Percentiles rank a stretch among this genome's conserved stretches.
Evolutionary conservation across 2,888 invertebrate genomes (phyloP).

Genomic region (Stenodera caucasica): DNA sequence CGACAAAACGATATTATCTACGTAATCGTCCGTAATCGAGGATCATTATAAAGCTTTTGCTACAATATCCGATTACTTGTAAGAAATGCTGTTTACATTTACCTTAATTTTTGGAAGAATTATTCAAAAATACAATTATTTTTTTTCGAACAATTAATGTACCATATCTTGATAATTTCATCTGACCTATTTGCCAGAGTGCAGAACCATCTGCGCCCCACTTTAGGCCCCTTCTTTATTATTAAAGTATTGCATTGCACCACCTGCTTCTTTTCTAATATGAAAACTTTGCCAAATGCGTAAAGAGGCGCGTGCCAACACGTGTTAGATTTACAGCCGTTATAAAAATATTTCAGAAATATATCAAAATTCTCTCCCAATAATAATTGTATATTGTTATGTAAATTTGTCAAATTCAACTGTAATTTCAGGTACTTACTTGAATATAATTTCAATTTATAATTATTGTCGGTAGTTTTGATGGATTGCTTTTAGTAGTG

Average conservation of each 20-base stretch:
- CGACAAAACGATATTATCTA: constrained; percentile 20
- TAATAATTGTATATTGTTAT: constrained; percentile 8
- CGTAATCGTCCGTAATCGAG: constrained; percentile 23
- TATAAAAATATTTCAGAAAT: constrained; percentile 9
- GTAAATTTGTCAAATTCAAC: background rate
- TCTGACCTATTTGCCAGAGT: constrained; percentile 29
- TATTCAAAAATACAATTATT: constrained; percentile 3
- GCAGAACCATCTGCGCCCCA: constrained; percentile 36
- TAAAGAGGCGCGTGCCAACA: constrained; percentile 20
- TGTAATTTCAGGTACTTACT: background rate
- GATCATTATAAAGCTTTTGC: constrained; percentile 8
- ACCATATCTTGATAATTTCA: constrained; percentile 16
- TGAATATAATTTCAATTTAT: constrained; percentile 2
- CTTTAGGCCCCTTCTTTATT: constrained; percentile 21
- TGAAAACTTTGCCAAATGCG: constrained; percentile 23
- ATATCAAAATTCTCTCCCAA: constrained; percentile 12
- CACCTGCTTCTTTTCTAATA: constrained; percentile 27
- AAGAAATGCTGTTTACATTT: constrained; percentile 6
- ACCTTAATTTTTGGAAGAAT: background rate
- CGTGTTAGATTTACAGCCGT: constrained; percentile 11
- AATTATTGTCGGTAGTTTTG: background rate
- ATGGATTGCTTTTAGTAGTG: background rate
- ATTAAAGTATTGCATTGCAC: constrained; percentile 32
- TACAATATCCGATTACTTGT: background rate
- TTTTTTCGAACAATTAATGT: constrained; percentile 15